Evolutionary conservation across 1,140 invertebrate genomes (phyloP).

Genomic region (Aphis craccivora): DNA sequence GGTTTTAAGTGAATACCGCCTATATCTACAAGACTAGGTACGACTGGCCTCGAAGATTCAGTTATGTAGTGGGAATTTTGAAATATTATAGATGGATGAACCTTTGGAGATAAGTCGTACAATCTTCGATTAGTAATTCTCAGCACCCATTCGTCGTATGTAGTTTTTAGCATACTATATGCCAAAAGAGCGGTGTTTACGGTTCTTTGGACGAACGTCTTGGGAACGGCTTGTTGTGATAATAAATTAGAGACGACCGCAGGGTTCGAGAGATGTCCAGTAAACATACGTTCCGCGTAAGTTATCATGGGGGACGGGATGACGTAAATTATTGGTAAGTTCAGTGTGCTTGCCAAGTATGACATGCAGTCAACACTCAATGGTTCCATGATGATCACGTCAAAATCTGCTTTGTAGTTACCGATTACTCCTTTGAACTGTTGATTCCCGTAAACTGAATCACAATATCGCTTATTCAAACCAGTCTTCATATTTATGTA

Average conservation of each 20-base stretch:
- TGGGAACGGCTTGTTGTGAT: background rate
- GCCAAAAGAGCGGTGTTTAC: background rate
- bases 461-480: background rate
- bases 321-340: background rate
- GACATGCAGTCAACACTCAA: background rate
- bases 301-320: background rate
- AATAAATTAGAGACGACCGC: background rate
- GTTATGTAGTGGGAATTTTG: background rate
- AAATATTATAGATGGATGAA: background rate
- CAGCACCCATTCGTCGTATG: background rate
- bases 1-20: constrained; percentile 11
- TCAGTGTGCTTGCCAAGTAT: background rate
- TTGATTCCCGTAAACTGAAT: background rate
- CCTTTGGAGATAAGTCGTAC: background rate
- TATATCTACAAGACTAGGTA: background rate
- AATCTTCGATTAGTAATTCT: background rate
- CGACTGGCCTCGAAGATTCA: background rate
- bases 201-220: background rate
- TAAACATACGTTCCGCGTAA: background rate
- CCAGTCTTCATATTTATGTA: background rate
- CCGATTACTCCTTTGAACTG: background rate
- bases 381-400: background rate
- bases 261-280: background rate
- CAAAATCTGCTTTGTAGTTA: background rate
- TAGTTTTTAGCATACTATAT: background rate